Conservation (phyloP, 1,140 invertebrate genomes). For the Zaprionus taronus region DNA sequence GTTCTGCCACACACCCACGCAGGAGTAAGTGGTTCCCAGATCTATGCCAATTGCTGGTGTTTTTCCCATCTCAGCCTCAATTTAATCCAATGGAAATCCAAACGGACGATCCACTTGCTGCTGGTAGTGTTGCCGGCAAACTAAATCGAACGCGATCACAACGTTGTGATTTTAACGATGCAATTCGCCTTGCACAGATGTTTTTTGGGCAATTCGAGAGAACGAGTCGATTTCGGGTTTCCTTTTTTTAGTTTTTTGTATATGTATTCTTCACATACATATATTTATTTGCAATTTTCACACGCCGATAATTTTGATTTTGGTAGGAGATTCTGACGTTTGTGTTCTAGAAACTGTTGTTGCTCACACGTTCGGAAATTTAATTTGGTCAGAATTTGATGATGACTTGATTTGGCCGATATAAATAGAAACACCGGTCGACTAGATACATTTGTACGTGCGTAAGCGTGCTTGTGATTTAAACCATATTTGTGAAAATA, state of each 20-base stretch:
- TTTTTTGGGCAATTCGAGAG: conserved; percentile 36
- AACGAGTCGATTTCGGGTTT: conserved; percentile 24
- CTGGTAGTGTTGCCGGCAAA: conserved; percentile 5
- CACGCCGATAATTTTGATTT: conserved; percentile 50
- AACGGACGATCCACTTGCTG: conserved; percentile 6
- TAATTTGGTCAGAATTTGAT: conserved; percentile 28
- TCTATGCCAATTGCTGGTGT: conserved; percentile 91
- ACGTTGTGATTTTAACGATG: conserved; percentile 49
- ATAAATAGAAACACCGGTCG: conserved; percentile 30
- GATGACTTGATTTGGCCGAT: conserved; percentile 46
- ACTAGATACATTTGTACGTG: not conserved
- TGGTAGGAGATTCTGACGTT: conserved; percentile 43
- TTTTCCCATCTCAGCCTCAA: conserved; percentile 69
- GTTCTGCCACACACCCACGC: conserved; percentile 92
- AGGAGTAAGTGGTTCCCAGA: conserved; percentile 92
- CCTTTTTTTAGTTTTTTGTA: not conserved
- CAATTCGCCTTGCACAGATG: conserved; percentile 27
- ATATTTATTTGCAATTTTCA: conserved; percentile 36
- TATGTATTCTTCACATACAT: not conserved
- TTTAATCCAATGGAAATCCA: not conserved
- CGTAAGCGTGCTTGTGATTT: not conserved
- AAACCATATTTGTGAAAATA: not conserved
- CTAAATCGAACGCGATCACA: conserved; percentile 22
- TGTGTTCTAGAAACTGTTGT: conserved; percentile 46
- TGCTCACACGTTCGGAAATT: conserved; percentile 39